phyloP scores from a whole-genome alignment of 2,797 vertebrate species.

The Cirrhinus molitorella region DNA sequence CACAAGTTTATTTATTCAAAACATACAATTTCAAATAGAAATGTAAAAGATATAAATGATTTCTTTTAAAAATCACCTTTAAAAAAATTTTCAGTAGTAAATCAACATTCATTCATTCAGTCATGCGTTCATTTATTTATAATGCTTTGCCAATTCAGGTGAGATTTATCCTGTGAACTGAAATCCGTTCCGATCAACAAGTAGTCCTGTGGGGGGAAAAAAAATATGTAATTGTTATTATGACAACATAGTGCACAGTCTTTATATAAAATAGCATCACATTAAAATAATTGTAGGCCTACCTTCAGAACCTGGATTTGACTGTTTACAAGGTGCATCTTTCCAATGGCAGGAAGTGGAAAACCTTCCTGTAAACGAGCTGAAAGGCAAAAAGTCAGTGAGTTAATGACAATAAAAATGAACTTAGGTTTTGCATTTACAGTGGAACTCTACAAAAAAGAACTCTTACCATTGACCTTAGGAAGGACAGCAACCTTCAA shows the following conservation, averaged over 20 bases:
- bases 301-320: conserved; percentile 77
- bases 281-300: conserved; percentile 31
- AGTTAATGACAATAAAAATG: neutral
- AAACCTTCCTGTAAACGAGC: conserved; percentile 73
- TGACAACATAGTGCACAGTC: neutral
- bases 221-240: neutral
- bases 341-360: conserved; percentile 77
- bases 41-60: neutral
- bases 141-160: neutral
- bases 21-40: neutral
- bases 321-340: conserved; percentile 76
- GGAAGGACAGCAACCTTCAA: conserved; percentile 75
- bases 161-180: conserved; percentile 67
- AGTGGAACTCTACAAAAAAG: no score
- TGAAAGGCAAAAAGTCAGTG: conserved; percentile 55
- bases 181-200: conserved; percentile 79
- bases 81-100: neutral
- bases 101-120: neutral
- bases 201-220: conserved; percentile 72
- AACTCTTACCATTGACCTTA: conserved; percentile 75
- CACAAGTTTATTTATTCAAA: conserved; percentile 13
- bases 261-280: neutral
- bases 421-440: neutral
- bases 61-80: neutral
- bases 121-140: neutral